These are phyloP conservation scores for Philaethria dido DNA, from an alignment of 2,888 invertebrate species.

Conservation along the genomic window DNA sequence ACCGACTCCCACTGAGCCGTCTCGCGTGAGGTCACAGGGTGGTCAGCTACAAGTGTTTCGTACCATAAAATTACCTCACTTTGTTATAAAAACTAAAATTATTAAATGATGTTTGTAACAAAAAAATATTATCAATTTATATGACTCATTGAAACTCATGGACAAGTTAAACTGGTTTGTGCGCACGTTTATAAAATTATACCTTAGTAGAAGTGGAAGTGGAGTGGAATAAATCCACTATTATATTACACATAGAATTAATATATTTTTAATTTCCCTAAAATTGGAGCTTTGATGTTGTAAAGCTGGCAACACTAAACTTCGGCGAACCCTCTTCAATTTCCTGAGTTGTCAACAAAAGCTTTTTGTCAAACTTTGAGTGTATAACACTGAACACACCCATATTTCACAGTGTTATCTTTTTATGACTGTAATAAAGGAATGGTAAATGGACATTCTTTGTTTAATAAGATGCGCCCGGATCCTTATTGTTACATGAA, in stretches of 20 bases:
- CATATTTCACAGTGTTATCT: slow-evolving; percentile 29
- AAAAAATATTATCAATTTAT: slow-evolving; percentile 40
- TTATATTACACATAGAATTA: background rate
- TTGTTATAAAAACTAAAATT: background rate
- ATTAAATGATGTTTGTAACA: background rate
- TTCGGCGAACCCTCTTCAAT: slow-evolving; percentile 45
- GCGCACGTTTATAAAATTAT: slow-evolving; percentile 31
- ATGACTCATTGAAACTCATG: slow-evolving; percentile 39
- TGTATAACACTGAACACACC: slow-evolving; percentile 16
- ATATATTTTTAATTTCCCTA: background rate
- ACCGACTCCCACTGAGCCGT: slow-evolving; percentile 64
- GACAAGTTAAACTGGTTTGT: slow-evolving; percentile 48
- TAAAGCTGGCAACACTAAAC: slow-evolving; percentile 50
- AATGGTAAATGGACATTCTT: slow-evolving; percentile 13
- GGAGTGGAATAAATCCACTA: background rate
- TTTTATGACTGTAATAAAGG: slow-evolving; percentile 31
- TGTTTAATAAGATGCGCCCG: slow-evolving; percentile 8
- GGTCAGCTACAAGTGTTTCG: slow-evolving; percentile 49
- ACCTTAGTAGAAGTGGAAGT: background rate
- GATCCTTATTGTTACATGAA: background rate
- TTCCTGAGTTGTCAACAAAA: slow-evolving; percentile 49
- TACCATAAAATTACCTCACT: slow-evolving; percentile 16
- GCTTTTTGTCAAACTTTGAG: slow-evolving; percentile 50
- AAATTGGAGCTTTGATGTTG: background rate
- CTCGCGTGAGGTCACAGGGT: slow-evolving; percentile 50